These are phyloP conservation scores for Xenopus laevis DNA, from an alignment of 2,113 vertebrate species.

Conservation along the genomic window DNA sequence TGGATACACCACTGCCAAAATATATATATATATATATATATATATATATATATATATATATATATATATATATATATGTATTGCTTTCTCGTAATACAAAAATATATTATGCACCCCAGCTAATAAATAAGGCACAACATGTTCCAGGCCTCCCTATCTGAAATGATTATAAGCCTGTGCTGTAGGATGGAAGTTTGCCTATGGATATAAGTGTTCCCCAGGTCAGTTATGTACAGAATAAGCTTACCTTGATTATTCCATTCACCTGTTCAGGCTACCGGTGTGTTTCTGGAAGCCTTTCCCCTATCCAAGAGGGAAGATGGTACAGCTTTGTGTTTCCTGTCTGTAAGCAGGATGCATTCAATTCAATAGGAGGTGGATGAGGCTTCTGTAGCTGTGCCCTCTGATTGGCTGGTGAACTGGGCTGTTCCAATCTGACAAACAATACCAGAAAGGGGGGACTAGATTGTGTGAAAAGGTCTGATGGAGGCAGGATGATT, in stretches of 20 bases:
- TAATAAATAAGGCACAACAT: neutral
- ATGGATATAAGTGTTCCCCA: neutral
- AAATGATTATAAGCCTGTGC: constrained; percentile 7
- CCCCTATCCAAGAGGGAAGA: neutral
- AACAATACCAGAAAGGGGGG: neutral
- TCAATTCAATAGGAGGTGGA: neutral
- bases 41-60: no score
- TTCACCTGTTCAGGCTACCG: no score
- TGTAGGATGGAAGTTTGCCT: neutral
- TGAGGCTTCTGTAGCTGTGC: neutral
- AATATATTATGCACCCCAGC: neutral
- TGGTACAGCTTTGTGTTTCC: constrained; percentile 15
- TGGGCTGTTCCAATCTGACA: constrained; percentile 20
- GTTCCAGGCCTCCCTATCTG: constrained; percentile 14
- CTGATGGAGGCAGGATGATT: no score
- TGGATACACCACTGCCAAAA: no score
- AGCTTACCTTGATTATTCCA: constrained; percentile 8
- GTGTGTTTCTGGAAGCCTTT: neutral
- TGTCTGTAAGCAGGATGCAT: constrained; percentile 5
- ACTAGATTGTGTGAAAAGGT: no score
- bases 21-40: no score
- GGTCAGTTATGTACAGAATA: neutral
- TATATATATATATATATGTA: no score
- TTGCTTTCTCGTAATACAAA: no score
- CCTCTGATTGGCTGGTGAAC: constrained; percentile 9